Conservation (phyloP, 64 coral and sea anemone species). For the Actinia tenebrosa region DNA sequence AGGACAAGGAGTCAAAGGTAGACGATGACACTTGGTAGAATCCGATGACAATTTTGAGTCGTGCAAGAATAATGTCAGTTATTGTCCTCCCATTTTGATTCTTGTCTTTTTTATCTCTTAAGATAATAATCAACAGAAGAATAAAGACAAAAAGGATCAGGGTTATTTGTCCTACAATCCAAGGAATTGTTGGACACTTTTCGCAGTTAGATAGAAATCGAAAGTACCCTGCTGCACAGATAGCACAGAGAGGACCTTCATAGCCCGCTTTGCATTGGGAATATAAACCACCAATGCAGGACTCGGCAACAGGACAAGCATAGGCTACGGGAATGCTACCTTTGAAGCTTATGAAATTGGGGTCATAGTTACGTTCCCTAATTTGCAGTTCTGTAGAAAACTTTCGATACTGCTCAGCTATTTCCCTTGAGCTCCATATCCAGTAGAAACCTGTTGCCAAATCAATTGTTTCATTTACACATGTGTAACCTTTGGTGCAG, state of each 20-base stretch:
- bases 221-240: slow-evolving; percentile 1
- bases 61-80: slow-evolving; percentile 1
- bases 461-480: slow-evolving; percentile 28
- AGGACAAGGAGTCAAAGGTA: not conserved
- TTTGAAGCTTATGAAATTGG: not conserved
- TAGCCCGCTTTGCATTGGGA: not conserved
- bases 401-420: not conserved
- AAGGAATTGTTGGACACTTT: slow-evolving; percentile 31
- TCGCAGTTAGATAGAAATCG: slow-evolving; percentile 38
- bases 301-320: slow-evolving; percentile 20
- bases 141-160: slow-evolving; percentile 2
- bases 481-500: slow-evolving; percentile 8
- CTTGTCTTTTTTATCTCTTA: slow-evolving; percentile 7
- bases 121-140: not conserved
- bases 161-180: slow-evolving; percentile 25
- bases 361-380: not conserved
- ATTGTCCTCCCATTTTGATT: not conserved
- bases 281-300: not conserved
- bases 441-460: slow-evolving; percentile 32
- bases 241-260: not conserved
- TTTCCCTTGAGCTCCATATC: slow-evolving; percentile 12
- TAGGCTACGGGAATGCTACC: slow-evolving; percentile 14
- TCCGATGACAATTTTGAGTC: slow-evolving; percentile 2
- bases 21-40: not conserved
- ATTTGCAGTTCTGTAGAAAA: slow-evolving; percentile 30